Percentiles rank a stretch among this genome's conserved stretches.
phyloP scores from a whole-genome alignment of 2,797 vertebrate species.

The Artibeus jamaicensis region DNA sequence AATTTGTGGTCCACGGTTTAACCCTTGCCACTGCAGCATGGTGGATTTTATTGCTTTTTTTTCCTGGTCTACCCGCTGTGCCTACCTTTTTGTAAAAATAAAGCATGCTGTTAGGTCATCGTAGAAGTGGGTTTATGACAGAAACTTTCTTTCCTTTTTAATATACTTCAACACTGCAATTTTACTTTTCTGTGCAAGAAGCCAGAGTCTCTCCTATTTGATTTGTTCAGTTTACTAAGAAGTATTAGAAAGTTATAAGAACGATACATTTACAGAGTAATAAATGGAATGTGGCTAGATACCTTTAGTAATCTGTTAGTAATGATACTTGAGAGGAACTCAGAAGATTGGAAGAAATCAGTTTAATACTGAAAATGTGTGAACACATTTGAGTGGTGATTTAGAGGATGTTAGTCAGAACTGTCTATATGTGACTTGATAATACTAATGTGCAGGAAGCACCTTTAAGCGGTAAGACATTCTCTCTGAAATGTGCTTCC shows the following conservation, averaged over 20 bases:
- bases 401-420: background rate
- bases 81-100: background rate
- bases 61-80: background rate
- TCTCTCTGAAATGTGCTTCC: background rate
- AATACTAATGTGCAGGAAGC: background rate
- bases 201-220: background rate
- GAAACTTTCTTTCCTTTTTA: constrained; percentile 4
- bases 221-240: background rate
- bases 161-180: background rate
- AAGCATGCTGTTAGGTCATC: background rate
- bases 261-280: background rate
- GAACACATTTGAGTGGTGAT: background rate
- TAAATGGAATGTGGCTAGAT: background rate
- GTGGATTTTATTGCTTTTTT: background rate
- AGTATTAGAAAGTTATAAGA: background rate
- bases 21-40: background rate
- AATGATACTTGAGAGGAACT: background rate
- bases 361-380: constrained; percentile 7
- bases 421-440: background rate
- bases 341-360: background rate
- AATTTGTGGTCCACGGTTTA: background rate
- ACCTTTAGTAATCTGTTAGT: background rate
- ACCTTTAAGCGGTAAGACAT: background rate
- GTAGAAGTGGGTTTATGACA: background rate
- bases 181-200: background rate